A percentile compares a stretch with the other conserved stretches of the same genome.
These are phyloP conservation scores for Drosophila punjabiensis DNA, from an alignment of 1,140 invertebrate genomes.

Conservation along the genomic window DNA sequence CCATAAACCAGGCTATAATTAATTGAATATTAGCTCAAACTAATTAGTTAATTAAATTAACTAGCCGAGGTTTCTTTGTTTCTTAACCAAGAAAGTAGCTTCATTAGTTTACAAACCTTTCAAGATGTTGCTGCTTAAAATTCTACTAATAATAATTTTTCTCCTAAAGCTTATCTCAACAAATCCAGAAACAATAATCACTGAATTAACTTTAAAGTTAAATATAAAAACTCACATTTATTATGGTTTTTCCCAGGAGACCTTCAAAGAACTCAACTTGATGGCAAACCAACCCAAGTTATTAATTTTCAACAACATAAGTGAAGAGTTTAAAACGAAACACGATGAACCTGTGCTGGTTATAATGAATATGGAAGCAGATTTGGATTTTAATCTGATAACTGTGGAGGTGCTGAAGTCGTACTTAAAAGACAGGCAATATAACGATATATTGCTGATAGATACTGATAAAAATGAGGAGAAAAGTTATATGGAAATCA, in stretches of 20 bases:
- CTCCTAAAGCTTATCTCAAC: neutral
- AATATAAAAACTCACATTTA: slow-evolving; percentile 19
- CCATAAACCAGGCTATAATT: neutral
- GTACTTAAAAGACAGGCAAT: slow-evolving; percentile 35
- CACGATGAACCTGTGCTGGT: slow-evolving; percentile 35
- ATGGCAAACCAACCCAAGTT: neutral
- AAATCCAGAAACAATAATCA: neutral
- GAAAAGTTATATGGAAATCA: slow-evolving; percentile 4
- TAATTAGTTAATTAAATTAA: slow-evolving; percentile 22
- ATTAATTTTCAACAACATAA: slow-evolving; percentile 17
- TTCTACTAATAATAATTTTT: neutral
- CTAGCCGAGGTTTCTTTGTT: neutral
- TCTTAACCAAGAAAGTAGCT: neutral
- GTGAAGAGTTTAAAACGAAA: slow-evolving; percentile 15
- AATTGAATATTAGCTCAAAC: neutral
- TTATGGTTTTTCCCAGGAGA: neutral
- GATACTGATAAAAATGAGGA: neutral
- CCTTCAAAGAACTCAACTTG: neutral
- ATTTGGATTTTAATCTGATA: slow-evolving; percentile 12
- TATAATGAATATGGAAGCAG: slow-evolving; percentile 4
- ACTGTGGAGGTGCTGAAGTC: neutral
- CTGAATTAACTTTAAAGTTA: slow-evolving; percentile 9
- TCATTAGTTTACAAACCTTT: slow-evolving; percentile 7
- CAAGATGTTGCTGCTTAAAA: slow-evolving; percentile 22
- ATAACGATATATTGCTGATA: slow-evolving; percentile 28